A percentile compares a stretch with the other conserved stretches of the same genome.
Evolutionary conservation across 2,797 vertebrate genomes (phyloP).

Genomic region (Eidolon dupreanum): DNA sequence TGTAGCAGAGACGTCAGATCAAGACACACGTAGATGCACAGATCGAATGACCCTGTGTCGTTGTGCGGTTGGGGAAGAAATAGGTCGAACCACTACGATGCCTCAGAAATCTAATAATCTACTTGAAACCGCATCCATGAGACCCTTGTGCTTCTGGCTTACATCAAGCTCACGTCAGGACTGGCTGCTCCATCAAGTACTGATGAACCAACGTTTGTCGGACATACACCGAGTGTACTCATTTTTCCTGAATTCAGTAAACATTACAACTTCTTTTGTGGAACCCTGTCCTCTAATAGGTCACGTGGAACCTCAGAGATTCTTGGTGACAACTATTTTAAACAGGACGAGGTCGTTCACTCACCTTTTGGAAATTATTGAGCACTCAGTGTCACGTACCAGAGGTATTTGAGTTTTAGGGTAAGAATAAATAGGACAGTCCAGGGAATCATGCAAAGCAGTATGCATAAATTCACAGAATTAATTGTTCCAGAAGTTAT

Average conservation of each 20-base stretch:
- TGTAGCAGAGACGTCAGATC: no score
- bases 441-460: background rate
- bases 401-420: background rate
- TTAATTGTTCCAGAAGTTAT: background rate
- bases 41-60: no score
- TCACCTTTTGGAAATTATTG: background rate
- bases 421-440: background rate
- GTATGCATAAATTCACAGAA: fast-evolving
- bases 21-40: no score
- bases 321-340: background rate
- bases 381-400: background rate
- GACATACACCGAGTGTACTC: background rate
- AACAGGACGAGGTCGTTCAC: background rate
- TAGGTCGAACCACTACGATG: no score
- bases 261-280: background rate
- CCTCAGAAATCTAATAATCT: no score
- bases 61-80: no score
- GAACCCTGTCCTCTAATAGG: background rate
- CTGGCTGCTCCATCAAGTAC: background rate
- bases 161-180: background rate
- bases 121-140: no score
- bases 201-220: background rate
- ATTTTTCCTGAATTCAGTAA: background rate
- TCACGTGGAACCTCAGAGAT: background rate
- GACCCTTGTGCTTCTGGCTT: background rate